Percentiles rank a stretch among this genome's conserved stretches.
Evolutionary conservation across 2,113 vertebrate species (phyloP).

Genomic region (Salvelinus namaycush): DNA sequence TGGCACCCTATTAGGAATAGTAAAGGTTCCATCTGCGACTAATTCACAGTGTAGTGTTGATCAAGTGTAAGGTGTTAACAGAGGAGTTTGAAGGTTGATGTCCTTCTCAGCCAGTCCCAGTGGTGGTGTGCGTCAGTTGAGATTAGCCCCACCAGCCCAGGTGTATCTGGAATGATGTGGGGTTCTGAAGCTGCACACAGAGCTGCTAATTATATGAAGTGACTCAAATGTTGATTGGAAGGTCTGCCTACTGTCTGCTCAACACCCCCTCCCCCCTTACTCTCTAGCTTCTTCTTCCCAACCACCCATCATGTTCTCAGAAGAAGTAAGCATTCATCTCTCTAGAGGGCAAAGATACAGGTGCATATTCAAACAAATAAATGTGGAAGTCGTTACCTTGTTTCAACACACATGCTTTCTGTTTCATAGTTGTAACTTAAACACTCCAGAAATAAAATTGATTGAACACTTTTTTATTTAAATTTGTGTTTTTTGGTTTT

Average conservation of each 20-base stretch:
- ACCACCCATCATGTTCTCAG: constrained; percentile 2
- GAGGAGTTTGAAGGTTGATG: background rate
- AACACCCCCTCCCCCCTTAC: background rate
- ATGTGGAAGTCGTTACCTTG: no score
- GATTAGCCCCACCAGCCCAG: constrained; percentile 35
- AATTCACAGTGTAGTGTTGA: no score
- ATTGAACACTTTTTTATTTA: background rate
- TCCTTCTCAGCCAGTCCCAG: constrained; percentile 1
- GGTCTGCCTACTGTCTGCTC: constrained; percentile 18
- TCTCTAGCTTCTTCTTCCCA: constrained; percentile 6
- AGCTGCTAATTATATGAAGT: constrained; percentile 61
- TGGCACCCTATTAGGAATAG: no score
- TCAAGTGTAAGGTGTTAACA: background rate
- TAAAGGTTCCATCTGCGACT: no score
- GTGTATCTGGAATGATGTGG: constrained; percentile 36
- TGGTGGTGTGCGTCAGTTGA: constrained; percentile 29
- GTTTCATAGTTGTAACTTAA: no score
- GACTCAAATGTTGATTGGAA: constrained; percentile 80
- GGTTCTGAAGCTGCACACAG: constrained; percentile 29
- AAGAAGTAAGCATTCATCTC: constrained; percentile 1
- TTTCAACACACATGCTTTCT: no score
- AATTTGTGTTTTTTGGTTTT: no score
- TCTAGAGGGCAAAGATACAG: constrained; percentile 11
- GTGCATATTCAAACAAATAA: no score
- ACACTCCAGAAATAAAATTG: background rate